Percentiles rank a stretch among this genome's conserved stretches.
Evolutionary conservation across 2,888 invertebrate genomes (phyloP).

Genomic region (Aphodius granarius): DNA sequence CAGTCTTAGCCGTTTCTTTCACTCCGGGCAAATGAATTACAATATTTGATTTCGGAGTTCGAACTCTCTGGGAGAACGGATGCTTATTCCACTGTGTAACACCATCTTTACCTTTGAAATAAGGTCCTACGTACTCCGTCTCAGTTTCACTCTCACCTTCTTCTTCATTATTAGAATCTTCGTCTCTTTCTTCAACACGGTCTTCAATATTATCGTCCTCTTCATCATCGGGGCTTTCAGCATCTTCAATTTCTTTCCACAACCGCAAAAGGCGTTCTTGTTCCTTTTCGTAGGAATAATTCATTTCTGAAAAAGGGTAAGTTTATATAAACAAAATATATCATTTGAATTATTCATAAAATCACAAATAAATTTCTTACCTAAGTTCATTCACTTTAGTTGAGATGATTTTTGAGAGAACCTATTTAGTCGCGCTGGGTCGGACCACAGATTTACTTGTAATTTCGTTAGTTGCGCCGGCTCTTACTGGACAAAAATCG

Average conservation of each 20-base stretch:
- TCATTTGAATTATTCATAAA: no score
- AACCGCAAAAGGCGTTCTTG: constrained; percentile 11
- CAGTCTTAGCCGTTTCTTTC: no score
- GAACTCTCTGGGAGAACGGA: constrained; percentile 5
- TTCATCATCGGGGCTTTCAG: neutral
- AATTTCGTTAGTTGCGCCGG: neutral
- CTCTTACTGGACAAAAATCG: neutral
- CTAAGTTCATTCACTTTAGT: no score
- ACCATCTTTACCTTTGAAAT: constrained; percentile 4
- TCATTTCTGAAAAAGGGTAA: no score
- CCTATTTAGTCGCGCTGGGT: neutral
- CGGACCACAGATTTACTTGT: neutral
- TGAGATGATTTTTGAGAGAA: neutral
- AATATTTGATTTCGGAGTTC: neutral
- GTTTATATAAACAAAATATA: no score
- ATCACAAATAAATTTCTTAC: no score
- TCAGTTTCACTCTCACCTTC: constrained; percentile 3
- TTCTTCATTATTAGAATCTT: constrained; percentile 7
- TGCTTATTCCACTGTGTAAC: constrained; percentile 9
- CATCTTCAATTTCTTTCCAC: constrained; percentile 2
- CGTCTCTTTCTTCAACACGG: neutral
- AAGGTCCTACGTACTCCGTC: neutral
- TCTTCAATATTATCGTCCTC: neutral
- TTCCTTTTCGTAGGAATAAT: constrained; percentile 17
- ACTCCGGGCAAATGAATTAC: no score